phyloP scores from a whole-genome alignment of 53 echinoderm and acorn worm genomes.

The Actinopyga echinites region DNA sequence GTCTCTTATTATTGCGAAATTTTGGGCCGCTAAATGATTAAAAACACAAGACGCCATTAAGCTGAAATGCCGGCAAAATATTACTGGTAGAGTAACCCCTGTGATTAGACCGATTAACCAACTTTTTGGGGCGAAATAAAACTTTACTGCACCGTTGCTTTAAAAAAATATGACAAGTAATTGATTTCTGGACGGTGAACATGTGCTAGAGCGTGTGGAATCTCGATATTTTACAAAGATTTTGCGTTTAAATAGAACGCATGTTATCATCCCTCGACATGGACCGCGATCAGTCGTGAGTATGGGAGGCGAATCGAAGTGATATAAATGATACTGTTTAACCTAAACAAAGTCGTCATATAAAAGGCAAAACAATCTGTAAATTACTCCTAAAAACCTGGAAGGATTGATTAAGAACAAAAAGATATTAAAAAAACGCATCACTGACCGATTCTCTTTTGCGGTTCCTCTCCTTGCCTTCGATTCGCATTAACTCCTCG shows the following conservation, averaged over 20 bases:
- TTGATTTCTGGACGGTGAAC: conserved; percentile 32
- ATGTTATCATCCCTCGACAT: neutral
- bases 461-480: conserved; percentile 63
- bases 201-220: conserved; percentile 32
- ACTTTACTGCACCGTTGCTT: conserved; percentile 47
- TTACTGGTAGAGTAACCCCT: neutral
- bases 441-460: conserved; percentile 71
- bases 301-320: neutral
- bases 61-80: too few species aligned
- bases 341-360: conserved; percentile 2
- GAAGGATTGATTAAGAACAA: conserved; percentile 6
- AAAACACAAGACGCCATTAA: too few species aligned
- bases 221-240: conserved; percentile 31
- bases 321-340: too few species aligned
- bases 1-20: neutral
- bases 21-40: too few species aligned
- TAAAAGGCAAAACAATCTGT: conserved; percentile 35
- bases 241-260: conserved; percentile 27
- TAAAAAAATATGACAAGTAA: conserved; percentile 49
- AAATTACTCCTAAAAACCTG: conserved; percentile 11
- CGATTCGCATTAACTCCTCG: conserved; percentile 69
- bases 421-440: neutral
- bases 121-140: conserved; percentile 39
- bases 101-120: conserved; percentile 28
- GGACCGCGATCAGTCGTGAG: neutral